Percentiles rank a stretch among this genome's conserved stretches.
Conservation (phyloP, 2,797 vertebrate genomes). For the Spea hammondii region DNA sequence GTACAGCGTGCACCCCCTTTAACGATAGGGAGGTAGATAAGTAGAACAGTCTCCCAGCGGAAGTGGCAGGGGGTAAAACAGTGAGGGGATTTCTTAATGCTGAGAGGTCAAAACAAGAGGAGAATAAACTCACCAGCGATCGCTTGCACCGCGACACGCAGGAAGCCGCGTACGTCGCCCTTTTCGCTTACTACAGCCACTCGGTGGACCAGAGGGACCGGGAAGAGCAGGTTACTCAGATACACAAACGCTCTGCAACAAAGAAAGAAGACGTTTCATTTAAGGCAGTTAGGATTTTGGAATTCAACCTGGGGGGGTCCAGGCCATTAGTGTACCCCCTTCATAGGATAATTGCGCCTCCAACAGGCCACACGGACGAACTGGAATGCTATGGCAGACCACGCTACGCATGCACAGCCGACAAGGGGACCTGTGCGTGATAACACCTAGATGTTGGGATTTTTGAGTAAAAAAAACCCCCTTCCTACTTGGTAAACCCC, state of each 20-base stretch:
- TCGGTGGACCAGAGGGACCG: constrained; percentile 91
- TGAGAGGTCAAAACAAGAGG: neutral
- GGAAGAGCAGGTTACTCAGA: constrained; percentile 96
- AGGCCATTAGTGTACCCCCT: constrained; percentile 28
- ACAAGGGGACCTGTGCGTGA: too few relatives aligned
- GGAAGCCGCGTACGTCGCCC: constrained; percentile 91
- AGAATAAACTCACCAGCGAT: constrained; percentile 82
- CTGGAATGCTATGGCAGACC: too few relatives aligned
- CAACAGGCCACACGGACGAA: too few relatives aligned
- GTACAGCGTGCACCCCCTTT: too few relatives aligned
- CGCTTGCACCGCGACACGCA: constrained; percentile 95
- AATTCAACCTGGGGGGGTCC: too few relatives aligned
- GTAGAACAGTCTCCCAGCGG: too few relatives aligned
- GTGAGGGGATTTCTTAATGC: neutral
- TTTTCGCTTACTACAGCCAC: constrained; percentile 97
- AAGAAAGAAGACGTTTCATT: neutral
- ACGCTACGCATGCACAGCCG: too few relatives aligned
- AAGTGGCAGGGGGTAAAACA: too few relatives aligned
- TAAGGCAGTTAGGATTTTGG: neutral
- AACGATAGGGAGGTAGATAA: too few relatives aligned
- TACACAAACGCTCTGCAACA: constrained; percentile 90
- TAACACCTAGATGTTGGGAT: too few relatives aligned
- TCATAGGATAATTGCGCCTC: constrained; percentile 11
- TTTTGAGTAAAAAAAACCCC: too few relatives aligned
- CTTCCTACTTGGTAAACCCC: too few relatives aligned